Evolutionary conservation across 2,888 invertebrate species (phyloP), one percentile per base, ranked within the genome.

Genomic region (Agriopis aurantiaria): DNA sequence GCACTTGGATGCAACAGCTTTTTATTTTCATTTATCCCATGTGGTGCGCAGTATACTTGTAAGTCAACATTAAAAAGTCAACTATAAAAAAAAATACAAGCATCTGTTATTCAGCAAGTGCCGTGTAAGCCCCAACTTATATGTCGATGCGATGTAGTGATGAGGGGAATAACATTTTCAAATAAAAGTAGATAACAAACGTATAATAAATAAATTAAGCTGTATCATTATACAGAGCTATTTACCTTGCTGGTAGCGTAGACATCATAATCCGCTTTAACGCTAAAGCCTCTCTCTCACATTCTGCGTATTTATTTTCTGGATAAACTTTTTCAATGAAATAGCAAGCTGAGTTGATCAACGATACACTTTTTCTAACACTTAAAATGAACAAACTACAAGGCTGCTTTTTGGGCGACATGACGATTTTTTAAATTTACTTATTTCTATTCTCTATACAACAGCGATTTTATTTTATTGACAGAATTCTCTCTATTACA

Each of bases 351-450:
- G 87, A 88, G 88, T 93, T 92, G 74, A 95, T 91, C 73, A 92
- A 79, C 82, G 78, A 78, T 80, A 94, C 88, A 77, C 90, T 87
- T 85, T 82, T 90, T 85, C 87, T 91, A 74, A 93, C 82, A 81
- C 91, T 89, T 72, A 91, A 79, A 82, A 87, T 88, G 75, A 89
- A 91, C 73, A 95, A 87, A 81, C 87, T 91, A 85, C 75, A 82
- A 40, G 94, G 94, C 78, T 93, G 91, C 83, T 90, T 94, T 77
- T 84, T 88, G 76, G 94, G 94, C 76, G 94, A 90, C 94, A 94
- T 95, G 74, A 73, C 80, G 65, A 68, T 56, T 57, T 8, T 5
- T 7, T 8, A 23, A 53, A 46, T n/a, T 5, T 33, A 33, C 33
- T 4, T 33, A 33, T 3, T 3, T 33, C 33, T 33, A 33, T 43